These are phyloP conservation scores for Edolisoma coerulescens DNA, from an alignment of 2,113 vertebrate genomes.

Conservation along the genomic window DNA sequence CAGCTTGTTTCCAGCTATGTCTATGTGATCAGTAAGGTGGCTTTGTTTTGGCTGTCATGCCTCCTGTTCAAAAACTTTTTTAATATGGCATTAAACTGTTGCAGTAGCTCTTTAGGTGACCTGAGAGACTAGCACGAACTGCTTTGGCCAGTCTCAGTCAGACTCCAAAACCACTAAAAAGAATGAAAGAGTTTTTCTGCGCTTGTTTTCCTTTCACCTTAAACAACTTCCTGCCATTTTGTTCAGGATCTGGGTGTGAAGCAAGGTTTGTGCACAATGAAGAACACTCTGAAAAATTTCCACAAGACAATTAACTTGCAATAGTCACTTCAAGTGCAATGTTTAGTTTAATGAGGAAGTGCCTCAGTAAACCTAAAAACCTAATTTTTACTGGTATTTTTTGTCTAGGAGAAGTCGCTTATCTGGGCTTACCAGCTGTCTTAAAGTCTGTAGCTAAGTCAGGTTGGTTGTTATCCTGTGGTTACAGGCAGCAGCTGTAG, in stretches of 20 bases:
- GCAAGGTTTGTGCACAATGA: neutral
- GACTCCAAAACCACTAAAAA: neutral
- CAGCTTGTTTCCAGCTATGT: neutral
- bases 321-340: neutral
- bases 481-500: neutral
- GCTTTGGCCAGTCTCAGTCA: neutral
- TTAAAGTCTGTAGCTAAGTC: neutral
- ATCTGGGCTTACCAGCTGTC: constrained; percentile 2
- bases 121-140: neutral
- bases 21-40: neutral
- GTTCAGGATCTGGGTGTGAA: neutral
- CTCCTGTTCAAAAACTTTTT: neutral
- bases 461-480: neutral
- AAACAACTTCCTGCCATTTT: neutral
- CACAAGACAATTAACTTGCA: neutral
- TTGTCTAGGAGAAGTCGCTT: neutral
- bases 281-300: neutral
- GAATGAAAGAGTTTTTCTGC: neutral
- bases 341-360: too few relatives aligned
- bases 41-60: neutral
- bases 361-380: neutral
- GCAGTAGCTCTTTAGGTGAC: neutral
- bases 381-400: neutral
- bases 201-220: neutral
- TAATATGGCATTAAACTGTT: neutral